Conservation (phyloP, 2,113 vertebrate genomes). For the Puma concolor region DNA sequence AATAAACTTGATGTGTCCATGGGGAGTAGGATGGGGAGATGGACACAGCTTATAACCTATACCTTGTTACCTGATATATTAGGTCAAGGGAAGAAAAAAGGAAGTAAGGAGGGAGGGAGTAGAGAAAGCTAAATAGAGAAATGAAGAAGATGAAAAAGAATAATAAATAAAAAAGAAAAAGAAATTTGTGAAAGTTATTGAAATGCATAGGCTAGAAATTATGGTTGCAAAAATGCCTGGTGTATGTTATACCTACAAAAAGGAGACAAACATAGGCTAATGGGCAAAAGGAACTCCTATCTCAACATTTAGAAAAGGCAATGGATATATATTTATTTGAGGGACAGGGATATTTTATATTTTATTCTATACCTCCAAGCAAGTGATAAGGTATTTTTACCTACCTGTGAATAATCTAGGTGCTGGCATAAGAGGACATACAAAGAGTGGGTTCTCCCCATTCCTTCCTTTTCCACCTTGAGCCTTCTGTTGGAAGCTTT, state of each 20-base stretch:
- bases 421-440: not conserved
- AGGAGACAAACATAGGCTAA: not conserved
- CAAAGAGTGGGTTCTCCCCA: not conserved
- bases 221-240: not conserved
- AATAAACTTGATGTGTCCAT: not conserved
- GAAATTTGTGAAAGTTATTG: not conserved
- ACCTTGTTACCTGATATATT: not conserved
- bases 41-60: not conserved
- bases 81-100: not conserved
- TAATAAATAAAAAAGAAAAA: not conserved
- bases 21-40: not conserved
- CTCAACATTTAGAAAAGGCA: not conserved
- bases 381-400: not conserved
- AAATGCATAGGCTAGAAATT: not conserved
- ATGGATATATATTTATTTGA: not conserved
- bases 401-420: not conserved
- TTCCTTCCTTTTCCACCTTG: not conserved
- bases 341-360: not conserved
- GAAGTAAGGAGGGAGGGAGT: too few relatives aligned
- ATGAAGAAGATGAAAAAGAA: not conserved
- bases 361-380: not conserved
- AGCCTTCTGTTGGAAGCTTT: not conserved
- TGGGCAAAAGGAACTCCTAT: not conserved
- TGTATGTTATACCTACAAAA: not conserved
- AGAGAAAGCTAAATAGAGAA: not conserved